phyloP scores from a whole-genome alignment of 2,888 invertebrate genomes.

The Parascotia fuliginaria region DNA sequence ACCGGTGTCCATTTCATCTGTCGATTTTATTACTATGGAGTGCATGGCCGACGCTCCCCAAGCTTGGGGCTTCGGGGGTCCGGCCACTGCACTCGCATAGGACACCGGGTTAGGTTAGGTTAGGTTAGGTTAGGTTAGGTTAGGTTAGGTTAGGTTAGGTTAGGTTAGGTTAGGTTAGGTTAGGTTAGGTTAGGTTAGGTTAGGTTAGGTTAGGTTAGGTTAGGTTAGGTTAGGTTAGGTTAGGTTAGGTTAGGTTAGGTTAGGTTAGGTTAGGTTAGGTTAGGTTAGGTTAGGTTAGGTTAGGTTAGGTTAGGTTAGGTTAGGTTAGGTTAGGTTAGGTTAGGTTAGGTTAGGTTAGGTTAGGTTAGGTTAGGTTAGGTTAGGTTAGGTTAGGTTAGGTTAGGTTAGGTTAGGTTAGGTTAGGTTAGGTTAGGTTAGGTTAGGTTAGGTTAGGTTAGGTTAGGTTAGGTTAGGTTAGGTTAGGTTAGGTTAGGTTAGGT shows the following conservation, averaged over 20 bases:
- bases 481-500: constrained; percentile 4
- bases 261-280: constrained; percentile 4
- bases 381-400: constrained; percentile 4
- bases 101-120: constrained; percentile 4
- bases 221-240: constrained; percentile 4
- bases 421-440: constrained; percentile 4
- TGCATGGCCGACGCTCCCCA: too few species aligned
- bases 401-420: constrained; percentile 4
- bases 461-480: constrained; percentile 4
- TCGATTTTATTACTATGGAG: too few species aligned
- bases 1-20: too few species aligned
- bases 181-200: constrained; percentile 4
- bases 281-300: constrained; percentile 4
- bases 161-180: constrained; percentile 4
- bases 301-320: constrained; percentile 4
- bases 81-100: too few species aligned
- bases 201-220: constrained; percentile 4
- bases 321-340: constrained; percentile 4
- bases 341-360: constrained; percentile 4
- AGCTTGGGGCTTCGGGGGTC: too few species aligned
- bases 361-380: constrained; percentile 4
- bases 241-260: constrained; percentile 4
- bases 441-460: constrained; percentile 4
- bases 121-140: constrained; percentile 4
- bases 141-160: constrained; percentile 4